Base-by-base conservation (phyloP, 2,113 vertebrate genomes). In the Limanda limanda region DNA sequence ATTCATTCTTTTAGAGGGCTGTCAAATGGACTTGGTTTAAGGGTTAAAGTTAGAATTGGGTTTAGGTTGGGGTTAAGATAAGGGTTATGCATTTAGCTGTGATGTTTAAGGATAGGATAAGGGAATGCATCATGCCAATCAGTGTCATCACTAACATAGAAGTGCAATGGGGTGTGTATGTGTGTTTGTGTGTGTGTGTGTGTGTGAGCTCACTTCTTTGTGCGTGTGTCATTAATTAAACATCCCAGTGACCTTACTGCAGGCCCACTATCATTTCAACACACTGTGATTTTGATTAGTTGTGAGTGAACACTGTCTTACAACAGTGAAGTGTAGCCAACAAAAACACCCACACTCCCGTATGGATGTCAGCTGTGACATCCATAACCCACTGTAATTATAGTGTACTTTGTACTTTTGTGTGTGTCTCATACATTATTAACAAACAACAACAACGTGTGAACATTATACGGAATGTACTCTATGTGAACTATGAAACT, bases 301-400 rank as follows among this genome's bases (percentile, higher is more conserved):
- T 40, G 40, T 82, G 79, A 82, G 61, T 76, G 57, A 60, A 58
- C 62, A 4, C 40, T 57, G 78, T 74, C 74, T 66, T 40, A 27
- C 24, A 59, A 31, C 57, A 59, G 24, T 31, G 24, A n/a, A 24
- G 11, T 54, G 37, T 6, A 47, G 18, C 24, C 45, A 60, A 35
- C 13, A 62, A 15, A 68, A 14, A 62, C 14, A 54, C 25, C 15
- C 14, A 14, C 15, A 40, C 52, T 8, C 21, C 12, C 27, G 5
- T 17, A 21, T 4, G 13, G 21, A 18, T 3, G 23, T 51, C 7
- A 27, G 2, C 27, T 17, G 3, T 20, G 14, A 11, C 2, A n/a
- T 18, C 18, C 24, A 24, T 45, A 31, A 18, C 1, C 47, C 18
- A 17, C 0, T 0, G 5, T 7, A 18, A 51, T 51, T 51, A 17